Evolutionary conservation across 2,888 invertebrate genomes (phyloP), one percentile per base, ranked within the genome.

Genomic region (Trilocha varians): DNA sequence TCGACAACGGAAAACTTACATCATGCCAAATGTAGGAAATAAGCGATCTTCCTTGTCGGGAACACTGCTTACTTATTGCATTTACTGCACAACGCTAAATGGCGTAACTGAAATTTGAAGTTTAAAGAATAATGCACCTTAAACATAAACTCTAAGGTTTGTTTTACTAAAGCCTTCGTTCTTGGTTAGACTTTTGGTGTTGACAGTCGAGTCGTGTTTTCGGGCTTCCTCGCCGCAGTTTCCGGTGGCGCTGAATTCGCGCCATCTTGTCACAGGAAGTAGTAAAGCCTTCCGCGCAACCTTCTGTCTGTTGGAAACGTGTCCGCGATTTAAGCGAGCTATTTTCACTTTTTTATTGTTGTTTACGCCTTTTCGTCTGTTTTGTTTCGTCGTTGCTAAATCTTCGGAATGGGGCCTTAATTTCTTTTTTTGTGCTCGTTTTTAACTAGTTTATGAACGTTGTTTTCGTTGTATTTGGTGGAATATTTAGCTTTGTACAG

Each of bases 191-290:
- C 40, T 9, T 53, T 49, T 35, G 4, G 1, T 5, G 35, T 25
- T 36, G 39, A 36, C 48, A 42, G 55, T 66, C 66, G 25, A 25
- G 68, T 71, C 70, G 61, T 74, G 77, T 78, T 65, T 69, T 68
- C 60, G 66, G 69, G 68, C 55, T 63, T 62, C 66, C 61, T 61
- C 69, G 67, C 72, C 71, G 56, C 75, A 75, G 78, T 74, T 78
- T 83, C 82, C 83, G 72, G 70, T 56, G 63, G 68, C 69, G 65
- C 65, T 73, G 73, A 77, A 73, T 70, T 72, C 65, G 59, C 73
- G 70, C 82, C 83, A 82, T 83, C 82, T 83, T 83, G 82, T 75
- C 72, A 70, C 59, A 71, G 86, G 86, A 85, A 85, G 84, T 85
- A 82, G 84, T 86, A 85, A 85, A 83, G 76, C 77, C 83, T 85